phyloP scores from a whole-genome alignment of 2,113 vertebrate species.

The Anhinga anhinga region DNA sequence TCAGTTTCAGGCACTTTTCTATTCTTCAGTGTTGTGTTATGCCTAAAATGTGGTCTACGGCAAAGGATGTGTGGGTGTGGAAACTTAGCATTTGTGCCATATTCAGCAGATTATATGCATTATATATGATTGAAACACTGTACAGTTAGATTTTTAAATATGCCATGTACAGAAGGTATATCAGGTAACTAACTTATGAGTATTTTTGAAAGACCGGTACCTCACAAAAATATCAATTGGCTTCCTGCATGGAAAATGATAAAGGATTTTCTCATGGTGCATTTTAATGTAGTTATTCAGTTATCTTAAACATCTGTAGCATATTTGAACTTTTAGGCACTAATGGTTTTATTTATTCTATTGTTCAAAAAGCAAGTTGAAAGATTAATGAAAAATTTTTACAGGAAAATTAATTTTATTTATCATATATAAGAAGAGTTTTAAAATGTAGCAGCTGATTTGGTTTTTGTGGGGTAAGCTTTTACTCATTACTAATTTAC shows the following conservation, averaged over 20 bases:
- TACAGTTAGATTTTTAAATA: slow-evolving; percentile 64
- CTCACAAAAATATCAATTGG: slow-evolving; percentile 55
- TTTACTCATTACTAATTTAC: slow-evolving; percentile 45
- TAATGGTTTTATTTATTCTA: slow-evolving; percentile 51
- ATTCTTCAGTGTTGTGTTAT: slow-evolving; percentile 74
- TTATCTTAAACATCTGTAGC: slow-evolving; percentile 36
- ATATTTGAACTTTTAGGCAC: slow-evolving; percentile 25
- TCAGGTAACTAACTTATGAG: slow-evolving; percentile 61
- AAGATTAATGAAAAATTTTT: neutral
- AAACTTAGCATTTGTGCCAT: slow-evolving; percentile 76
- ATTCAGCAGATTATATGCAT: slow-evolving; percentile 60
- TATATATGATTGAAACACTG: slow-evolving; percentile 59
- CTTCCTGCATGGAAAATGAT: slow-evolving; percentile 44
- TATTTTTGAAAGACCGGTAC: slow-evolving; percentile 60
- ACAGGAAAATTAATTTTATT: neutral
- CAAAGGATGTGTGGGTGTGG: slow-evolving; percentile 71
- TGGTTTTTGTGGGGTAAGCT: slow-evolving; percentile 61
- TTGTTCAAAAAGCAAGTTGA: slow-evolving; percentile 11
- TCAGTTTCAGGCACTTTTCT: slow-evolving; percentile 78
- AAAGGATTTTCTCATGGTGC: slow-evolving; percentile 23
- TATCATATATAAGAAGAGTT: neutral
- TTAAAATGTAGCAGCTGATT: slow-evolving; percentile 37
- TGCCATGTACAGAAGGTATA: slow-evolving; percentile 44
- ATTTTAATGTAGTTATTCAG: slow-evolving; percentile 21
- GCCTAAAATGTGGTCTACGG: slow-evolving; percentile 74